phyloP scores from a whole-genome alignment of 2,113 vertebrate species.

The Heterotilapia buettikoferi region DNA sequence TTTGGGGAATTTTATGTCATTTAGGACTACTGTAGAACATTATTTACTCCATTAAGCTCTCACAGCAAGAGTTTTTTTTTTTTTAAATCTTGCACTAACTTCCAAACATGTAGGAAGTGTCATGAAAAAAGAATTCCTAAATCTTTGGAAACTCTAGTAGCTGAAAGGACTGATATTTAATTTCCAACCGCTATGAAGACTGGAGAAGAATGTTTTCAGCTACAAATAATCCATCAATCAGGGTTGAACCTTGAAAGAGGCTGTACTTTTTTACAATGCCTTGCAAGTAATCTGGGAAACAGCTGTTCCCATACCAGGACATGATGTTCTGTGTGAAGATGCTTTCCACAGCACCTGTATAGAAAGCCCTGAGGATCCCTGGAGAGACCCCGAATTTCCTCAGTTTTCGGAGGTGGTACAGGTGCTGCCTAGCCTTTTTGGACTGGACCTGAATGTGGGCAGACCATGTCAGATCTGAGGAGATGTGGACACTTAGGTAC shows the following conservation, averaged over 20 bases:
- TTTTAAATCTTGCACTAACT: neutral
- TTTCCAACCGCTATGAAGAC: neutral
- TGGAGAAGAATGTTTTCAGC: accelerated
- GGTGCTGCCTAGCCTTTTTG: no score
- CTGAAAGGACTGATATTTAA: neutral
- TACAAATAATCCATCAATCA: neutral
- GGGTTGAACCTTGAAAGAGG: neutral
- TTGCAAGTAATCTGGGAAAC: neutral
- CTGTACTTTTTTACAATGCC: neutral
- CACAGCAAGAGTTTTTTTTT: neutral
- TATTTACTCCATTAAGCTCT: neutral
- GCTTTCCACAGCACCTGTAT: neutral
- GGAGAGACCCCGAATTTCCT: no score
- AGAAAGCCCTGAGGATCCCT: no score
- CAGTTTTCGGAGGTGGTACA: no score
- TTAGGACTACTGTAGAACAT: neutral
- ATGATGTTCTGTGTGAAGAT: neutral
- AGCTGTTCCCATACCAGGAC: neutral
- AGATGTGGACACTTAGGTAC: no score
- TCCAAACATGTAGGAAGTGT: neutral
- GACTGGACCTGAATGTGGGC: no score
- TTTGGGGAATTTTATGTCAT: accelerated
- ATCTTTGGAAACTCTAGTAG: accelerated
- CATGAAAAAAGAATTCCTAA: neutral
- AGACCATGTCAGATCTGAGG: no score